Conservation (phyloP, 2,888 invertebrate species). For the Abscondita cerata region DNA sequence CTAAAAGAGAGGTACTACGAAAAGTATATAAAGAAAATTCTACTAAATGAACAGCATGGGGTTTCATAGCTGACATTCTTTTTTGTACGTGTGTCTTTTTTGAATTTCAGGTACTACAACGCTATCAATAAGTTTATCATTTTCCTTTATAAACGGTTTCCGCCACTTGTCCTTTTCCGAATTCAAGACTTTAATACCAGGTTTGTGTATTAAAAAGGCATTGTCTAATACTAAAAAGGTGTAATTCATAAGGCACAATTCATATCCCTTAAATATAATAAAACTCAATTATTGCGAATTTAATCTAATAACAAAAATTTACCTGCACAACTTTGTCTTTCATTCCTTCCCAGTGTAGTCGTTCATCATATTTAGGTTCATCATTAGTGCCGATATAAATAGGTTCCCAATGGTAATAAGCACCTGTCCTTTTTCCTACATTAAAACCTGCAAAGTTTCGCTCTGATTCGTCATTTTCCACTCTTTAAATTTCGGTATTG, state of each 20-base stretch:
- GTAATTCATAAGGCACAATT: conserved; percentile 83
- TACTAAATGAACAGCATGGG: too few species aligned
- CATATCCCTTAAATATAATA: conserved; percentile 71
- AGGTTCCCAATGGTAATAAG: conserved; percentile 61
- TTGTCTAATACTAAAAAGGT: conserved; percentile 88
- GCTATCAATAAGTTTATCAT: background rate
- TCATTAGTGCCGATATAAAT: conserved; percentile 62
- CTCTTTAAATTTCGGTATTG: conserved; percentile 56
- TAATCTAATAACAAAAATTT: conserved; percentile 17
- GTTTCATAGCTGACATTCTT: background rate
- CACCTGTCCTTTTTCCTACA: conserved; percentile 55
- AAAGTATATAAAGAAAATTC: too few species aligned
- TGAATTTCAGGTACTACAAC: background rate
- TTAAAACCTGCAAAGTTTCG: conserved; percentile 53
- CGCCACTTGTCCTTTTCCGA: conserved; percentile 5
- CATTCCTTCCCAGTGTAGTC: conserved; percentile 88
- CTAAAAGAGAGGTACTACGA: too few species aligned
- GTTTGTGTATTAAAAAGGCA: conserved; percentile 84
- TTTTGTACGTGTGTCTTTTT: background rate
- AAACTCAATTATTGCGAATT: too few species aligned
- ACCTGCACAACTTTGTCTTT: conserved; percentile 93
- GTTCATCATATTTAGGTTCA: conserved; percentile 62
- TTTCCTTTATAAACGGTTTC: background rate
- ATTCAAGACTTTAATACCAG: conserved; percentile 72
- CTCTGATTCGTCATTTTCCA: conserved; percentile 50